Conservation (phyloP, 1,140 invertebrate species). For the Holotrichia oblita region DNA sequence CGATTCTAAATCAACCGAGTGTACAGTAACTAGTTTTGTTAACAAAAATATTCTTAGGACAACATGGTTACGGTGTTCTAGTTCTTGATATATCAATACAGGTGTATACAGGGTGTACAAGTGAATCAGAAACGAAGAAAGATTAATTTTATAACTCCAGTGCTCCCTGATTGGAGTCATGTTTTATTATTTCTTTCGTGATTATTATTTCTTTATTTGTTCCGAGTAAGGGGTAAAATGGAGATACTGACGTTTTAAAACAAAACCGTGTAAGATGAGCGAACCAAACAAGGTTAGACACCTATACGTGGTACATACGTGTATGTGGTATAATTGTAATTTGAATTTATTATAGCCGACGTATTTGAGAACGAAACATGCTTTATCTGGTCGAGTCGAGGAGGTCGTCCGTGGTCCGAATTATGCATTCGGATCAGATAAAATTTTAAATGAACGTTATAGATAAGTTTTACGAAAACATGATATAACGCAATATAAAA, state of each 20-base stretch:
- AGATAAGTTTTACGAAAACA: not conserved
- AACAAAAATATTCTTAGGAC: no score
- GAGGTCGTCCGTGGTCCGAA: not conserved
- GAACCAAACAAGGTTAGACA: not conserved
- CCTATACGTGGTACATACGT: not conserved
- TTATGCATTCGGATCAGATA: constrained; percentile 7
- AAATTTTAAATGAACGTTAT: not conserved
- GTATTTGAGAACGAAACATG: constrained; percentile 12
- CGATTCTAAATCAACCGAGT: no score
- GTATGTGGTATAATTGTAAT: constrained; percentile 7
- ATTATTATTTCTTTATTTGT: constrained; percentile 3
- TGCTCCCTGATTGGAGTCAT: no score
- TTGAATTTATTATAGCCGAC: constrained; percentile 13
- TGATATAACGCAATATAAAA: constrained; percentile 3
- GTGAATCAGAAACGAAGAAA: no score
- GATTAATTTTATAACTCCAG: no score
- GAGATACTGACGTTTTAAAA: not conserved
- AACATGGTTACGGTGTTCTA: no score
- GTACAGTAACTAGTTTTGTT: no score
- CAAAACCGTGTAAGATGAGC: not conserved
- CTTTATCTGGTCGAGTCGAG: constrained; percentile 1
- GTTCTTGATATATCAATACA: no score
- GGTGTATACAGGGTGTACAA: no score
- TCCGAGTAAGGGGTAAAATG: not conserved
- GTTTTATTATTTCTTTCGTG: not conserved